These are phyloP conservation scores for Meandrina meandrites DNA, from an alignment of 92 coral and sea anemone species.

Conservation along the genomic window DNA sequence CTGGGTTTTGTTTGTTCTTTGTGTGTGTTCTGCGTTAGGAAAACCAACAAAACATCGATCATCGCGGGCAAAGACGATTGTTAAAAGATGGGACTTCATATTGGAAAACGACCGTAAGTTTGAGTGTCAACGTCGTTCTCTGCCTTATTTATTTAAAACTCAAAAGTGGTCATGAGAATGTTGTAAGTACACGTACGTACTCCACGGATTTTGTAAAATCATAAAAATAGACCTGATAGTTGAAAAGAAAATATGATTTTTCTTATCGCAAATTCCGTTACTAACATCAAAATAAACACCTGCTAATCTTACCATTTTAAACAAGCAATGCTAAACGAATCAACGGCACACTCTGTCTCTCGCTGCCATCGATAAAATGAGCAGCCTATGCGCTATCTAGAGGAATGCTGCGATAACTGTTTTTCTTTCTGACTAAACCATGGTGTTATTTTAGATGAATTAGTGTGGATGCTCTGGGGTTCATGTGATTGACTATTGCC, in stretches of 20 bases:
- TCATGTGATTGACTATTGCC: background rate
- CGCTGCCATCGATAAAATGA: background rate
- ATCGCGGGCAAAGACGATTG: constrained; percentile 40
- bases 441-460: background rate
- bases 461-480: background rate
- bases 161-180: background rate
- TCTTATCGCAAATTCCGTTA: background rate
- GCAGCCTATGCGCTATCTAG: no score
- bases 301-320: background rate
- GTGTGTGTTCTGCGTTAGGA: constrained; percentile 18
- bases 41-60: constrained; percentile 25
- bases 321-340: background rate
- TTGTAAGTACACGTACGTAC: background rate
- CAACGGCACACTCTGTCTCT: background rate
- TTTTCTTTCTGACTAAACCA: no score
- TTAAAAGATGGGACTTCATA: constrained; percentile 84
- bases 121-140: background rate
- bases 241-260: no score
- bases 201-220: background rate
- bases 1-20: constrained; percentile 32
- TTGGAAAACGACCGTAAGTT: constrained; percentile 82
- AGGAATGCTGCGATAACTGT: no score
- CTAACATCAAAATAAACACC: background rate
- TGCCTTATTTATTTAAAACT: background rate
- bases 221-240: no score